Evolutionary conservation across 2,113 vertebrate species (phyloP), one percentile per base, ranked within the genome.

Genomic region (Pedionomus torquatus): DNA sequence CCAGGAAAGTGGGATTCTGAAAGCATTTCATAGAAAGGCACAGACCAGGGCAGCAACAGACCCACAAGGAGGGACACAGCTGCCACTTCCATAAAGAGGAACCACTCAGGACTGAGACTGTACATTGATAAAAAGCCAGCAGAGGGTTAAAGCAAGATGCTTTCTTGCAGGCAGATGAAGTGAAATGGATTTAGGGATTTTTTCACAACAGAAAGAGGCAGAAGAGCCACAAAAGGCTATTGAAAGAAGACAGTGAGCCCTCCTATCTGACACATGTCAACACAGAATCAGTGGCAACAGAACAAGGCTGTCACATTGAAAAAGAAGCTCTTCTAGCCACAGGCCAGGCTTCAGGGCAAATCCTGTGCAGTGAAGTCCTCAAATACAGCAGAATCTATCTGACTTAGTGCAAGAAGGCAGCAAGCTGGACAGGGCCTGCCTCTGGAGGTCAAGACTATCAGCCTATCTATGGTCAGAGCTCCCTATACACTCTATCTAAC

Each of bases 121-220:
- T 39, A 66, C 52, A 33, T 55, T 89, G 85, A 55, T 54, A 87
- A 78, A 63, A 92, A 91, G 43, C 35, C 61, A 92, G 90, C 80
- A 78, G 77, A 65, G 86, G 44, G 87, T 70, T 95, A 94, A 94
- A 94, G 84, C 52, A 91, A 89, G 74, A 89, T 65, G 87, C 12
- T 93, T 84, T 87, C 87, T 89, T 71, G 77, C 61, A 89, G 81
- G 33, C 81, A 91, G 30, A 94, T 44, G 26, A 91, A 75, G 33
- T 78, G 9, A 90, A 92, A 93, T 64, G 77, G 86, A 89, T 95
- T 89, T 92, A 64, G 69, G 60, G 79, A 25, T 31, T 43, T 79
- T 54, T 48, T 92, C 51, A 52, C 46, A 41, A 78, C 68, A 89
- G 78, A 75, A 94, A 58, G 72, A 75, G 44, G 48, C 0, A 0